Conservation (phyloP, 2,888 invertebrate genomes). For the Erebia epiphron region DNA sequence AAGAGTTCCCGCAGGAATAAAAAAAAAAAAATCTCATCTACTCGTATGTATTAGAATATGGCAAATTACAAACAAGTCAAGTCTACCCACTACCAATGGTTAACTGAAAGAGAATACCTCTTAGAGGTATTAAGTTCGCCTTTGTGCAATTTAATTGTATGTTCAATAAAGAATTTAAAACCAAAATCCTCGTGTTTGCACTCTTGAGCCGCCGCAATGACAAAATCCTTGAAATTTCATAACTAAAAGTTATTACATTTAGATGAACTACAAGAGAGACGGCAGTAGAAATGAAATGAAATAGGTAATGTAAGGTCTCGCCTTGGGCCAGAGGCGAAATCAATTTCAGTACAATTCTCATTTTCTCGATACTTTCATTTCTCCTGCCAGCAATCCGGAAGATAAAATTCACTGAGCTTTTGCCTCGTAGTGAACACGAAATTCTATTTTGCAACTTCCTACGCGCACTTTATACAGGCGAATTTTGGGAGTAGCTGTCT, state of each 20-base stretch:
- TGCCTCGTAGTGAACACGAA: slow-evolving; percentile 38
- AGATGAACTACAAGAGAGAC: slow-evolving; percentile 39
- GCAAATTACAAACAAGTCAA: too few relatives aligned
- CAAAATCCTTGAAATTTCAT: background rate
- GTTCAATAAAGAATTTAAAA: too few relatives aligned
- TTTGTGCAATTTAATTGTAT: too few relatives aligned
- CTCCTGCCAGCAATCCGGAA: slow-evolving; percentile 47
- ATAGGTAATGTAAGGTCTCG: slow-evolving; percentile 57
- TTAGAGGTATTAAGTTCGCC: too few relatives aligned
- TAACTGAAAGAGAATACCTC: too few relatives aligned
- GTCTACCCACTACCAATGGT: too few relatives aligned
- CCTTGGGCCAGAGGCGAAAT: slow-evolving; percentile 61
- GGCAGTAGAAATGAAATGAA: slow-evolving; percentile 47
- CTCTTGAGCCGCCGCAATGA: too few relatives aligned
- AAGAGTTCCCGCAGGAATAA: too few relatives aligned
- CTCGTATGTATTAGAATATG: too few relatives aligned
- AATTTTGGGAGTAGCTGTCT: slow-evolving; percentile 30
- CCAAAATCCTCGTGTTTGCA: too few relatives aligned
- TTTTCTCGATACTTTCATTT: slow-evolving; percentile 57
- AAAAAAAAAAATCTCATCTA: too few relatives aligned
- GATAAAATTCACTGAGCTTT: slow-evolving; percentile 47
- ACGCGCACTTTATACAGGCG: slow-evolving; percentile 36
- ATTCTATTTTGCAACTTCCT: slow-evolving; percentile 42
- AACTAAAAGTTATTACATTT: background rate
- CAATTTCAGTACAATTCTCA: slow-evolving; percentile 65